Base-by-base conservation (phyloP, 2,797 vertebrate species). In the Cygnus olor region DNA sequence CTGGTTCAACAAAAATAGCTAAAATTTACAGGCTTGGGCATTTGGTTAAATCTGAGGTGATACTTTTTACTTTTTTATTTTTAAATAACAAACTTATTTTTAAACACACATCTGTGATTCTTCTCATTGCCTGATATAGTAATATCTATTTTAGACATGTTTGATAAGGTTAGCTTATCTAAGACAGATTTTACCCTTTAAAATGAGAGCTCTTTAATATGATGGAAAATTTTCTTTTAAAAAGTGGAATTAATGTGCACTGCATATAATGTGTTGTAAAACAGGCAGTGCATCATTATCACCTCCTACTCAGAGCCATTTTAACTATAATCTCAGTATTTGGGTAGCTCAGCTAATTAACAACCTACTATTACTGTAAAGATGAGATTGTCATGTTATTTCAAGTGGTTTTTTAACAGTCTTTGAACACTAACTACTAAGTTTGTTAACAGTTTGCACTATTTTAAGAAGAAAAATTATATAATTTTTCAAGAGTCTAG, bases 301-400 rank as follows among this genome's bases (percentile, higher is more conserved):
- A 81, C 91, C 89, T 92, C 96, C 96, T 87, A 96, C 97, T 97
- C 95, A 92, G 93, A 96, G 71, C 42, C 81, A 91, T 97, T 97
- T 97, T 95, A 97, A 97, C 93, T 69, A 82, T 91, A 95, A 97
- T 95, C 93, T 96, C 95, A 71, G 65, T 97, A 97, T 97, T 97
- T 97, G 92, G 93, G 93, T 93, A 97, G 95, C 90, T 98, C 88
- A 79, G 87, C 89, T 97, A 98, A 98, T 98, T 97, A 98, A 95
- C 92, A 97, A 94, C 84, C 82, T 79, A 30, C 87, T 95, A 94
- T 97, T 97, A 96, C 89, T 86, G 64, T 85, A 95, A 96, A 95
- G 89, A 97, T 94, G 95, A 89, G 76, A 96, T 85, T 95, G 89
- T 78, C 94, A 95, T 85, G 87, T 95, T 97, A 97, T 96, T 97